phyloP scores from a whole-genome alignment of 2,888 invertebrate genomes.

The Callosobruchus maculatus region DNA sequence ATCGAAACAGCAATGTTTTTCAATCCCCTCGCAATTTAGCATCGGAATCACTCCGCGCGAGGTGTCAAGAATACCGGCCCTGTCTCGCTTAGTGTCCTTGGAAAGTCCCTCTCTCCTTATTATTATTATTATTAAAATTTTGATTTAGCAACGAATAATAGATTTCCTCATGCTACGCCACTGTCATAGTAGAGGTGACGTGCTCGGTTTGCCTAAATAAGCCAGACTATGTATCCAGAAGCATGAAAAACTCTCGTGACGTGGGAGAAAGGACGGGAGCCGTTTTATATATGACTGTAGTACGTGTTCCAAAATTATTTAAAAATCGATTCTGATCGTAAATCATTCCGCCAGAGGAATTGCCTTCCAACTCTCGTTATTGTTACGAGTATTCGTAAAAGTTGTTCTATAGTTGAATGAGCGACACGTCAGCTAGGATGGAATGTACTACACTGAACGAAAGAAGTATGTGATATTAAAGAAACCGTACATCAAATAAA shows the following conservation, averaged over 20 bases:
- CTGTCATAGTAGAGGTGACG: background rate
- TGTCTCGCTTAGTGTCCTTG: too few relatives aligned
- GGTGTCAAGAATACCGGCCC: too few relatives aligned
- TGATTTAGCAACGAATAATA: too few relatives aligned
- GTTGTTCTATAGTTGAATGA: background rate
- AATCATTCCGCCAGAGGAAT: slow-evolving; percentile 15
- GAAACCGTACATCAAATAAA: too few relatives aligned
- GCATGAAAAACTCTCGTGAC: slow-evolving; percentile 7
- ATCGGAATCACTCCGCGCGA: too few relatives aligned
- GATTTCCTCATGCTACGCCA: background rate
- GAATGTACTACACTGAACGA: background rate
- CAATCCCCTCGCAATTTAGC: too few relatives aligned
- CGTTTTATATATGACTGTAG: slow-evolving; percentile 20
- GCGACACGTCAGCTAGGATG: background rate
- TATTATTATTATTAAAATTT: too few relatives aligned
- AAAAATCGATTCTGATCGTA: slow-evolving; percentile 23
- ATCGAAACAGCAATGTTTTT: too few relatives aligned
- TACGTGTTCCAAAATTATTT: slow-evolving; percentile 25
- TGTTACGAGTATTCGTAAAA: background rate
- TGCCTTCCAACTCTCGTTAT: slow-evolving; percentile 2
- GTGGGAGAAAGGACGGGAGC: slow-evolving; percentile 2
- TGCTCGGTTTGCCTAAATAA: background rate
- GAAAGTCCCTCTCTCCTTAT: too few relatives aligned
- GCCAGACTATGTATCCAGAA: background rate
- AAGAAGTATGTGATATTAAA: too few relatives aligned